A percentile compares a stretch with the other conserved stretches of the same genome.
Conservation (phyloP, 2,113 vertebrate species). For the human (Homo sapiens) region DNA sequence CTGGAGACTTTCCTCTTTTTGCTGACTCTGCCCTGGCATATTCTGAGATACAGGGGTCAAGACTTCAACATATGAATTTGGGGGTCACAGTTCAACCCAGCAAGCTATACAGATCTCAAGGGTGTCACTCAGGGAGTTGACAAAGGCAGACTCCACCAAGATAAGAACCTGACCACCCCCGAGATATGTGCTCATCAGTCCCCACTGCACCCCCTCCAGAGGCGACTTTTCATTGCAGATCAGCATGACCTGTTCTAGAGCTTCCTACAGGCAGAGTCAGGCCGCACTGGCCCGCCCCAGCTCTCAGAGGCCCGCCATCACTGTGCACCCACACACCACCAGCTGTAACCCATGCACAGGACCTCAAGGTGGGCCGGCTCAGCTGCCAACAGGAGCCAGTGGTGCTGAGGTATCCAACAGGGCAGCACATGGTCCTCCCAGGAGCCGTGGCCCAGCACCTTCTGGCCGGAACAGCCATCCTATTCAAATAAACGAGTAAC, state of each 20-base stretch:
- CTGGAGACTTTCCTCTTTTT: not conserved
- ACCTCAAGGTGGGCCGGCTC: not conserved
- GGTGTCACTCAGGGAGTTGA: not conserved
- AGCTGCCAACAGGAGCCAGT: not conserved
- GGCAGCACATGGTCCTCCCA: no score
- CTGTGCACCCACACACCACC: not conserved
- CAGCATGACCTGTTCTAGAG: not conserved
- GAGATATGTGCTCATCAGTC: not conserved
- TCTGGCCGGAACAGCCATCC: not conserved
- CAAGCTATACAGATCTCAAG: not conserved
- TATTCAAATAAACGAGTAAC: not conserved
- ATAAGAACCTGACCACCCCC: not conserved
- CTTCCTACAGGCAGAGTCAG: not conserved
- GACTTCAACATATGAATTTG: not conserved
- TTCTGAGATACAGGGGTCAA: not conserved
- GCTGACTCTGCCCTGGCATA: no score
- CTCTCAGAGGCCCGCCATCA: not conserved
- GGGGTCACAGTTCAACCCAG: not conserved
- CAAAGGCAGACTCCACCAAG: not conserved
- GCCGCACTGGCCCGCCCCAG: not conserved
- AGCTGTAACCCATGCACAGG: not conserved
- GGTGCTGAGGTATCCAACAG: not conserved
- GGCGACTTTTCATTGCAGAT: not conserved
- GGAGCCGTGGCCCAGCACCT: not conserved
- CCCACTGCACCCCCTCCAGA: not conserved